phyloP scores from a whole-genome alignment of 2,797 vertebrate genomes.

The Mus caroli region DNA sequence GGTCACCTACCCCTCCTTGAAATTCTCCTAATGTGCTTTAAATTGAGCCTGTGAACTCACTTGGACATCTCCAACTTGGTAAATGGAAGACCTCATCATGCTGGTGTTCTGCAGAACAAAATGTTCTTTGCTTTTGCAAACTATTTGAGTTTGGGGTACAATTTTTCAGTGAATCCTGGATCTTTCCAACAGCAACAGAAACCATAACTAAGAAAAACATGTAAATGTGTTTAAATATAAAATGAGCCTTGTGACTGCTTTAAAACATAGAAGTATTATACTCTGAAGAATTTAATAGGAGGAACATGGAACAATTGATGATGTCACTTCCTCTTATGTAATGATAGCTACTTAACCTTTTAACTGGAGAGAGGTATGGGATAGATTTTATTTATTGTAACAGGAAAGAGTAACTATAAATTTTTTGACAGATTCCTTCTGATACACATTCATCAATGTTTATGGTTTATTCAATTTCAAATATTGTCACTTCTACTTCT shows the following conservation, averaged over 20 bases:
- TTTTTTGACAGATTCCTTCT: neutral
- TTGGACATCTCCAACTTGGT: too few relatives aligned
- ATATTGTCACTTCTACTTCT: neutral
- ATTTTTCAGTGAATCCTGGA: neutral
- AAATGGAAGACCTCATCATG: too few relatives aligned
- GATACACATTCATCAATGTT: neutral
- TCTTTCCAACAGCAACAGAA: neutral
- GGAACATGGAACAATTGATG: neutral
- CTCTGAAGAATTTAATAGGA: neutral
- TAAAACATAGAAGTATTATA: neutral
- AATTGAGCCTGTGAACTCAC: too few relatives aligned
- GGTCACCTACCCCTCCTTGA: neutral
- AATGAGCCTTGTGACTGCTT: neutral
- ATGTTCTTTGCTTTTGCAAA: neutral
- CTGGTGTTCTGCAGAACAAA: neutral
- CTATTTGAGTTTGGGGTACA: neutral
- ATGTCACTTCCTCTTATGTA: neutral
- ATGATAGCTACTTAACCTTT: neutral
- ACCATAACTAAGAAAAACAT: neutral
- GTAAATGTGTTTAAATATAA: neutral
- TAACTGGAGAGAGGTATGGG: neutral
- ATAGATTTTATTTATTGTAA: neutral
- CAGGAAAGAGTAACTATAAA: neutral
- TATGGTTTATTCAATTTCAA: neutral
- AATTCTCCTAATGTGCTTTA: neutral